Base-by-base conservation (phyloP, 1,140 invertebrate species). In the Lutraria rhynchaena region DNA sequence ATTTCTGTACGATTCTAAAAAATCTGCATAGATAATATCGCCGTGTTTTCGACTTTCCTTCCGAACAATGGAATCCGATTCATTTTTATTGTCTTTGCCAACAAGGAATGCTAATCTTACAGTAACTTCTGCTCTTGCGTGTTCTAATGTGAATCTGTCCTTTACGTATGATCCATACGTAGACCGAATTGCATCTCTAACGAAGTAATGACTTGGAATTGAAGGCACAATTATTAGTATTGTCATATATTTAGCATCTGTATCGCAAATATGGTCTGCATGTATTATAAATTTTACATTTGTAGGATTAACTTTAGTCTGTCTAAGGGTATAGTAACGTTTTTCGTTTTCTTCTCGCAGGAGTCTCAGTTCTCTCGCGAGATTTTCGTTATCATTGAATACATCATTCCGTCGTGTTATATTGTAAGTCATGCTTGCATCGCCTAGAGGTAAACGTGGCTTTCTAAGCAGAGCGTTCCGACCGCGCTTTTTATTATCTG, bases 21-120 rank as follows among this genome's bases (percentile, higher is more conserved):
- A 80, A 33, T 80, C 76, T 0, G 76, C 76, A 33, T 58, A 41
- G 2, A 80, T 51, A 15, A 80, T 70, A 22, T 80, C 76, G 29
- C 65, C 55, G n/a, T 80, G 27, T 19, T 11, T n/a, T 0, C 24
- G 5, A 61, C 65, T 49, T 57, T 80, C 63, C 17, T 80, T 61
- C 22, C 29, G 17, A 13, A 70, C 4, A 0, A 31, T n/a, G n/a
- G 13, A 3, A 13, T 61, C 44, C 1, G 37, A 41, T 11, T 46
- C 29, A 31, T 27, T 7, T 13, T 44, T 33, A 29, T n/a, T 31
- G 44, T 63, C 51, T 22, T 44, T 71, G 5, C 73, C 73, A 29
- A 75, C 37, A 31, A 75, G 27, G 49, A 75, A 75, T 17, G 58
- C 22, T 19, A 75, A 31, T 46, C 51, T 44, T 7, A 61, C 27